phyloP scores from a whole-genome alignment of 1,140 invertebrate species.

The Lutraria rhynchaena region DNA sequence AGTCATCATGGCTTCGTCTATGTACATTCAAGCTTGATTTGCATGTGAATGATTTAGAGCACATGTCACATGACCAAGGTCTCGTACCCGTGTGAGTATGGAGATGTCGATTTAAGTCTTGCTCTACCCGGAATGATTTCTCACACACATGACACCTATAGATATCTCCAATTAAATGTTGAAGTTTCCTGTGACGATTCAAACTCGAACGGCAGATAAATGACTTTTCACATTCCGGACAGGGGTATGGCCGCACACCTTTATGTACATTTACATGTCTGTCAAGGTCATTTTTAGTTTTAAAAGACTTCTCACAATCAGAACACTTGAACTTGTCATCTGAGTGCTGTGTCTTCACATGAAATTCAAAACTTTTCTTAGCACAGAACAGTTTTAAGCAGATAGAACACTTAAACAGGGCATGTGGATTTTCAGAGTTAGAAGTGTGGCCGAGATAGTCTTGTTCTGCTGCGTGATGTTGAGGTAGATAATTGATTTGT shows the following conservation, averaged over 20 bases:
- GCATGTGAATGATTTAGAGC: conserved; percentile 12
- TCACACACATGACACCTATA: conserved; percentile 23
- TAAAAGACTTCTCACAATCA: conserved; percentile 14
- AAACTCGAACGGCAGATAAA: conserved; percentile 22
- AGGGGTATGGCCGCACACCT: not conserved
- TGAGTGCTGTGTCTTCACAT: conserved; percentile 7
- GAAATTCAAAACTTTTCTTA: conserved; percentile 21
- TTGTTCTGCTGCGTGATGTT: no score
- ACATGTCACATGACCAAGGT: conserved; percentile 20
- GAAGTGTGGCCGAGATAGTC: no score
- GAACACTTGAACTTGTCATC: not conserved
- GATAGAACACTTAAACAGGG: not conserved
- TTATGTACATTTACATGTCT: conserved; percentile 19
- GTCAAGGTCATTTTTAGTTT: conserved; percentile 8
- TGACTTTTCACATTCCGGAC: conserved; percentile 23
- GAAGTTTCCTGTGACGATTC: conserved; percentile 19
- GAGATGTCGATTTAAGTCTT: conserved; percentile 15
- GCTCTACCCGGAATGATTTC: conserved; percentile 12
- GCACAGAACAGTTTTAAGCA: not conserved
- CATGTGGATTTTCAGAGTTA: no score
- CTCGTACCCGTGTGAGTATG: not conserved
- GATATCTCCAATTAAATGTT: conserved; percentile 31
- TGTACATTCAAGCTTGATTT: conserved; percentile 36
- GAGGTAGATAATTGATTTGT: no score
- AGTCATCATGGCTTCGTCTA: conserved; percentile 18